Percentiles rank a stretch among this genome's conserved stretches.
Evolutionary conservation across 2,113 vertebrate species (phyloP).

Genomic region (Chelonoidis abingdonii): DNA sequence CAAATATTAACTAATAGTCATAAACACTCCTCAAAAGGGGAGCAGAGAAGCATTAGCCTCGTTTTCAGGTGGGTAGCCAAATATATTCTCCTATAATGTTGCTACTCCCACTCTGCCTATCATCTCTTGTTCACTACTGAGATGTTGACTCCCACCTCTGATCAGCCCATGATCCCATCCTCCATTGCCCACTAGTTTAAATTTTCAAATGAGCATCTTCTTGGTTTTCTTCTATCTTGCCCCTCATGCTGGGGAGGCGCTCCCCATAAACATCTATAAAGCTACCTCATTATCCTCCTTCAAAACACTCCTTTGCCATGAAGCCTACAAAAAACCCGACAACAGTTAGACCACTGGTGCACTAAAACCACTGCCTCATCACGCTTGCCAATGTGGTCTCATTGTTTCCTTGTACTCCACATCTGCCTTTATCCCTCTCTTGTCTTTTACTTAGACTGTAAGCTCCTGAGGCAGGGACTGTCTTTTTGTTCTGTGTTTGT

Average conservation of each 20-base stretch:
- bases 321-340: background rate
- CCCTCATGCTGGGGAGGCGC: background rate
- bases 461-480: background rate
- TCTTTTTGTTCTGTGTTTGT: background rate
- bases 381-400: background rate
- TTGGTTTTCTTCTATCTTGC: background rate
- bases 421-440: background rate
- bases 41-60: background rate
- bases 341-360: background rate
- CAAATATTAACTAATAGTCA: background rate
- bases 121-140: background rate
- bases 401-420: background rate
- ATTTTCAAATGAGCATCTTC: background rate
- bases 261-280: background rate
- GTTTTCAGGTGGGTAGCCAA: background rate
- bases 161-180: background rate
- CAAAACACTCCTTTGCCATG: background rate
- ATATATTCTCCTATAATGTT: background rate
- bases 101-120: background rate
- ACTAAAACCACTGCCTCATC: background rate
- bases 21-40: background rate
- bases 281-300: background rate
- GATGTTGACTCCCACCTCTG: background rate
- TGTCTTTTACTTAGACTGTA: background rate
- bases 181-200: background rate